phyloP scores from a whole-genome alignment of 2,888 invertebrate species.

The Trilocha varians region DNA sequence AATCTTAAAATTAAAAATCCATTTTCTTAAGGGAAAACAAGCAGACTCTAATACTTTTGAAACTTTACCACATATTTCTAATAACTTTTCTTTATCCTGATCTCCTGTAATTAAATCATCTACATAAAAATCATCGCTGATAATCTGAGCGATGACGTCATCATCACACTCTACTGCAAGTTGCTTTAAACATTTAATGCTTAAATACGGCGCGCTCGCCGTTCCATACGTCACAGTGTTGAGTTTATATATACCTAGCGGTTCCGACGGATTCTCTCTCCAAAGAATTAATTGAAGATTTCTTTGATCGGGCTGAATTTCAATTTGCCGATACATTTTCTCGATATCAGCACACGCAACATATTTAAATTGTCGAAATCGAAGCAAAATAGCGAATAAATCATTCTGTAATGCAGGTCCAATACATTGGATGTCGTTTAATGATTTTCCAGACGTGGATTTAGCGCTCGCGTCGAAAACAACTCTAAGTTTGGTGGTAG shows the following conservation, averaged over 20 bases:
- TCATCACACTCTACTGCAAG: slow-evolving; percentile 22
- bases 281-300: slow-evolving; percentile 28
- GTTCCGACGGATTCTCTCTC: slow-evolving; percentile 16
- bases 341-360: slow-evolving; percentile 22
- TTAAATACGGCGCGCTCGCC: slow-evolving; percentile 24
- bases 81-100: slow-evolving; percentile 7
- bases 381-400: slow-evolving; percentile 21
- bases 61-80: slow-evolving; percentile 6
- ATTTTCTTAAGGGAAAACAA: slow-evolving; percentile 17
- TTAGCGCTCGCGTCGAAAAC: slow-evolving; percentile 13
- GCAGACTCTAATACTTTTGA: slow-evolving; percentile 9
- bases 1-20: slow-evolving; percentile 13
- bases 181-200: slow-evolving; percentile 21
- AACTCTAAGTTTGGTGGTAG: slow-evolving; percentile 7
- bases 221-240: slow-evolving; percentile 24
- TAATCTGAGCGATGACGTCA: slow-evolving; percentile 14
- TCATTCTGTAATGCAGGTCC: slow-evolving; percentile 21
- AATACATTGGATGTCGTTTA: slow-evolving; percentile 17
- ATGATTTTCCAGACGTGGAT: slow-evolving; percentile 11
- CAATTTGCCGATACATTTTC: slow-evolving; percentile 26
- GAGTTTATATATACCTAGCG: slow-evolving; percentile 17
- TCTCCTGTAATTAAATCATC: slow-evolving; percentile 11
- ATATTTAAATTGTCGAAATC: slow-evolving; percentile 16
- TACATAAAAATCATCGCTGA: slow-evolving; percentile 13
- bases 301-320: slow-evolving; percentile 18